These are phyloP conservation scores for Tragopan temminckii DNA, from an alignment of 2,797 vertebrate genomes.

Conservation along the genomic window DNA sequence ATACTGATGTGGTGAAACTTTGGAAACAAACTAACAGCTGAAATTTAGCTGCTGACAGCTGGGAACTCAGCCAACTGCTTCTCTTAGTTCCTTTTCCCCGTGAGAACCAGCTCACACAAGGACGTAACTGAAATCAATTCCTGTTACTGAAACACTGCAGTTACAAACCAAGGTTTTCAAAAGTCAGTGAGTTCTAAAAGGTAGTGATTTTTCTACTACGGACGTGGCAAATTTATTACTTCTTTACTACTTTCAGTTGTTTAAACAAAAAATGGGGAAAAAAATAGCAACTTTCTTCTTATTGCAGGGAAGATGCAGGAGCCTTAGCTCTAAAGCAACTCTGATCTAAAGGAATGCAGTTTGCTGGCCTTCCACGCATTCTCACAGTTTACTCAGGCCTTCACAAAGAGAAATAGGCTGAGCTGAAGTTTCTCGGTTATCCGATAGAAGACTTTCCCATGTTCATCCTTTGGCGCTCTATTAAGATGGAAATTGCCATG, in stretches of 20 bases:
- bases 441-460: neutral
- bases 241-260: rapidly evolving
- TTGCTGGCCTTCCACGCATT: neutral
- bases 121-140: conserved; percentile 43
- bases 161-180: neutral
- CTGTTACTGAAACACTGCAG: neutral
- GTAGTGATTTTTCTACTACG: neutral
- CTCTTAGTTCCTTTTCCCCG: conserved; percentile 31
- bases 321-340: neutral
- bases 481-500: neutral
- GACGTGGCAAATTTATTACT: neutral
- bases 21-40: conserved; percentile 34
- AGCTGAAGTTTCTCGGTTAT: neutral
- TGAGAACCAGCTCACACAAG: conserved; percentile 36
- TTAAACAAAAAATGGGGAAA: neutral
- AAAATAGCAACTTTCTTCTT: neutral
- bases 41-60: conserved; percentile 41
- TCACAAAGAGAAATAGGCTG: neutral
- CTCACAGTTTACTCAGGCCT: neutral
- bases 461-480: neutral
- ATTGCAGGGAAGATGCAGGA: neutral
- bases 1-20: neutral
- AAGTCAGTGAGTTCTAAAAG: neutral
- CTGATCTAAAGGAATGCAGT: neutral
- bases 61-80: neutral